Percentiles rank a stretch among this genome's conserved stretches.
Evolutionary conservation across 1,140 invertebrate species (phyloP).

Genomic region (Octopus sinensis): DNA sequence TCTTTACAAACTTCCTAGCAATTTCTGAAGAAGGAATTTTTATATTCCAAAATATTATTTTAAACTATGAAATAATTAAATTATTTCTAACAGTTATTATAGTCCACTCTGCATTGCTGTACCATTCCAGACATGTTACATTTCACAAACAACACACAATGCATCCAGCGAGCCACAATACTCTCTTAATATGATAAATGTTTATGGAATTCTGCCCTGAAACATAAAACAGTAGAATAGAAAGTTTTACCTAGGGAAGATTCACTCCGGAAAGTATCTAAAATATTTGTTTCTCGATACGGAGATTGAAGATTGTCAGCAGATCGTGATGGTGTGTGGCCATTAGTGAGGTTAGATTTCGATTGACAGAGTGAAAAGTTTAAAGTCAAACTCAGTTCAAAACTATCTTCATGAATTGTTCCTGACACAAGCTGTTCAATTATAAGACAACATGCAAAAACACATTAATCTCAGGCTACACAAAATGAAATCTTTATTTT

Average conservation of each 20-base stretch:
- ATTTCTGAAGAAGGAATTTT: too few relatives aligned
- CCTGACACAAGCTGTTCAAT: slow-evolving; percentile 43
- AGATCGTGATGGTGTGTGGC: background rate
- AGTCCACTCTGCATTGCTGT: too few relatives aligned
- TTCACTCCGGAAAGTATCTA: slow-evolving; percentile 14
- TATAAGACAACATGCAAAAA: slow-evolving; percentile 17
- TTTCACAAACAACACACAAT: too few relatives aligned
- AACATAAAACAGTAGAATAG: background rate
- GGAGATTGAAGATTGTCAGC: background rate
- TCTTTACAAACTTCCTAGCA: too few relatives aligned
- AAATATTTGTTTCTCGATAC: background rate
- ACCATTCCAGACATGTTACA: too few relatives aligned
- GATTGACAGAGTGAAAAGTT: slow-evolving; percentile 50
- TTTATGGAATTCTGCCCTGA: background rate
- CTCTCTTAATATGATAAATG: background rate
- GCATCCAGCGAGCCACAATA: too few relatives aligned
- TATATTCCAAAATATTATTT: too few relatives aligned
- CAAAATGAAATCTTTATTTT: background rate
- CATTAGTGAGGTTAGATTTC: background rate
- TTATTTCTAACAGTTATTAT: too few relatives aligned
- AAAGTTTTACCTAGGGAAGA: background rate
- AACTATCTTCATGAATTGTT: slow-evolving; percentile 54
- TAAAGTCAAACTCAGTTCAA: slow-evolving; percentile 51
- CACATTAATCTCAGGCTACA: background rate
- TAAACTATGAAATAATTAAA: too few relatives aligned